These are phyloP conservation scores for Labroides dimidiatus DNA, from an alignment of 2,797 vertebrate species.

Conservation along the genomic window DNA sequence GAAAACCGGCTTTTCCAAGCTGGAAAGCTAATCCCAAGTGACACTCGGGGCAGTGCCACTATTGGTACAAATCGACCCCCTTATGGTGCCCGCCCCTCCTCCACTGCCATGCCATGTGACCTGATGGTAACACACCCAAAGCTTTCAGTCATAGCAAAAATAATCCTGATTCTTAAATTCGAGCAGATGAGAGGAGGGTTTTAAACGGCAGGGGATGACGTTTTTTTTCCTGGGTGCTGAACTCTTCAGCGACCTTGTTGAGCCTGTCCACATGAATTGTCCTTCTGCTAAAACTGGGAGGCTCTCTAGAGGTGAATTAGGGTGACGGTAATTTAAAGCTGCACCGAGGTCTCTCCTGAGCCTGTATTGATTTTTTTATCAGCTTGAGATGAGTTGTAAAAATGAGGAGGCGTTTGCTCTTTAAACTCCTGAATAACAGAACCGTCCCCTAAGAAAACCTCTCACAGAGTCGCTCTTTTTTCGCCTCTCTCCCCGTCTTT, in stretches of 20 bases:
- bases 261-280: constrained; percentile 22
- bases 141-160: constrained; percentile 64
- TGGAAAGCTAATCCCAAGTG: constrained; percentile 81
- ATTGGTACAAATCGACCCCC: constrained; percentile 44
- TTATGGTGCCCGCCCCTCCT: constrained; percentile 31
- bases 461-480: constrained; percentile 20
- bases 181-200: constrained; percentile 30
- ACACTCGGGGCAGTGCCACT: constrained; percentile 78
- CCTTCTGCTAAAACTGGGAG: constrained; percentile 4
- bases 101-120: constrained; percentile 74
- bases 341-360: constrained; percentile 29
- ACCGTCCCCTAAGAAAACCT: constrained; percentile 24
- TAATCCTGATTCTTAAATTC: constrained; percentile 65
- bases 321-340: constrained; percentile 56
- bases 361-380: constrained; percentile 63
- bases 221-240: constrained; percentile 39
- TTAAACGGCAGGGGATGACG: constrained; percentile 37
- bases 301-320: constrained; percentile 46
- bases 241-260: constrained; percentile 51
- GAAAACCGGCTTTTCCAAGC: constrained; percentile 57
- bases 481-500: not conserved
- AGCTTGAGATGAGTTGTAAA: constrained; percentile 55
- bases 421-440: constrained; percentile 51
- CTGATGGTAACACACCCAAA: constrained; percentile 71
- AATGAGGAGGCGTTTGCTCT: constrained; percentile 48